Evolutionary conservation across 2,113 vertebrate genomes (phyloP).

Genomic region (Hypomesus transpacificus): DNA sequence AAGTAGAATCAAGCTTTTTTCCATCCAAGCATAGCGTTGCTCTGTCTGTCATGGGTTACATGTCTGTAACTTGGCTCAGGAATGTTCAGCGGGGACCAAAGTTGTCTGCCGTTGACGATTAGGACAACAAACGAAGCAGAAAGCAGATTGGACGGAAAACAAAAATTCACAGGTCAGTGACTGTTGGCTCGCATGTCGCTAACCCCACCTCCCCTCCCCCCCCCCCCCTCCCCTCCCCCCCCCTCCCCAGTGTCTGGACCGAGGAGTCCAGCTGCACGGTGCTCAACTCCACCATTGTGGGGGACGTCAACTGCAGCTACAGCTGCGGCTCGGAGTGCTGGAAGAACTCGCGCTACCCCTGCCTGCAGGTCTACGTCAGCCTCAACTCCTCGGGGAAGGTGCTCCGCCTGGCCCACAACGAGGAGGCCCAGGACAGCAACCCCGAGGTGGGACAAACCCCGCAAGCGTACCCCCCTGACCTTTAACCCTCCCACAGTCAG

Average conservation of each 20-base stretch:
- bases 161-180: not conserved
- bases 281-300: constrained; percentile 82
- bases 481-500: no score
- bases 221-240: not conserved
- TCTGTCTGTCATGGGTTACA: not conserved
- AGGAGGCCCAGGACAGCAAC: constrained; percentile 86
- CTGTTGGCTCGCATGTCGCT: not conserved
- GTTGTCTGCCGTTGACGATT: not conserved
- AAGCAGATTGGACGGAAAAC: not conserved
- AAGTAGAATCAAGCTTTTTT: no score
- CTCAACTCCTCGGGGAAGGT: constrained; percentile 84
- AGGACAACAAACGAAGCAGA: not conserved
- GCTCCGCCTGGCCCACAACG: constrained; percentile 84
- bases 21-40: no score
- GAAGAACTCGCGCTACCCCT: constrained; percentile 87
- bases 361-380: constrained; percentile 90
- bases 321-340: constrained; percentile 88
- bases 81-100: no score
- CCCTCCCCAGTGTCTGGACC: constrained; percentile 81
- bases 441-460: constrained; percentile 75
- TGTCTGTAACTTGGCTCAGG: no score
- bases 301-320: constrained; percentile 89
- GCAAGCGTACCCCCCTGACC: no score
- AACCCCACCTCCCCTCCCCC: not conserved
- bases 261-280: constrained; percentile 83